Percentiles rank a stretch among this genome's conserved stretches.
phyloP scores from a whole-genome alignment of 2,888 invertebrate species.

The Philopedon plagiatum region DNA sequence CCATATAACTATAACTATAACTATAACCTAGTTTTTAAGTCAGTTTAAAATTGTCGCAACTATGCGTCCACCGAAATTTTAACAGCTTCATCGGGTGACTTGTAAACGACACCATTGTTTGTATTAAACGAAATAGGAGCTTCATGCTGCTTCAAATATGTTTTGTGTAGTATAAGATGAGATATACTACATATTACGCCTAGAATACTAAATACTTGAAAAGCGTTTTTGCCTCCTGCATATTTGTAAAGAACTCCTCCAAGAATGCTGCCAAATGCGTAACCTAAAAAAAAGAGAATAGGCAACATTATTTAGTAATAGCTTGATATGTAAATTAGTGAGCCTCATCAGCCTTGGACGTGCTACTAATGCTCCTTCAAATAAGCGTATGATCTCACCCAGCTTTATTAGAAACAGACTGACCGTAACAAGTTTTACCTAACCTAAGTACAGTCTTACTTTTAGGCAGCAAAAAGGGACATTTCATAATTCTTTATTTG shows the following conservation, averaged over 20 bases:
- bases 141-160: constrained; percentile 47
- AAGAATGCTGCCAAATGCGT: constrained; percentile 81
- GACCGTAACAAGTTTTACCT: too few species aligned
- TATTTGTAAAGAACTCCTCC: constrained; percentile 80
- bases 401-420: too few species aligned
- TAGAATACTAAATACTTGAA: constrained; percentile 70
- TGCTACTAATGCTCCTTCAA: too few species aligned
- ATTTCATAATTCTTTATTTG: neutral
- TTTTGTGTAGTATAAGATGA: constrained; percentile 68
- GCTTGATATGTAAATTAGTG: too few species aligned
- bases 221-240: constrained; percentile 75
- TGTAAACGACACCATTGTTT: constrained; percentile 43
- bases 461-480: too few species aligned
- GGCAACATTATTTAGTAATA: too few species aligned
- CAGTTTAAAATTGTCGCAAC: too few species aligned
- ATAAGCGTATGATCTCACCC: too few species aligned
- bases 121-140: constrained; percentile 16
- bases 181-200: constrained; percentile 68
- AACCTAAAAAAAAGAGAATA: constrained; percentile 71
- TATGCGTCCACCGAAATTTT: constrained; percentile 16
- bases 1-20: too few species aligned
- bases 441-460: too few species aligned
- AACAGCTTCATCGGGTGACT: constrained; percentile 58
- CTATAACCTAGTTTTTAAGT: too few species aligned
- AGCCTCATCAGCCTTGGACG: too few species aligned